A percentile compares a stretch with the other conserved stretches of the same genome.
These are phyloP conservation scores for Ptychochromis oligacanthus DNA, from an alignment of 2,113 vertebrate species.

Conservation along the genomic window DNA sequence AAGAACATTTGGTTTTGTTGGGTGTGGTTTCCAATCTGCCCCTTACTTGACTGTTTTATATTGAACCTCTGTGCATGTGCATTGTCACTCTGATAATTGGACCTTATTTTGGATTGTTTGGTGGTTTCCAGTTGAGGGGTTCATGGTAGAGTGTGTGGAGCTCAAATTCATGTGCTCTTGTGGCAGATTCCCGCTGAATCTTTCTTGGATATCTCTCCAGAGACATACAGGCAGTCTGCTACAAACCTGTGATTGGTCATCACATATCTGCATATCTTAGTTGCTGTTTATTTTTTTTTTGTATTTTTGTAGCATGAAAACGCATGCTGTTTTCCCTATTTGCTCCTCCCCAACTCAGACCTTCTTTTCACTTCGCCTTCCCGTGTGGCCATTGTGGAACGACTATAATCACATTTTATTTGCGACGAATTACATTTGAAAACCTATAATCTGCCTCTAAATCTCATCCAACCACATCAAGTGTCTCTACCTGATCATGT, in stretches of 20 bases:
- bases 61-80: too few species aligned
- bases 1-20: not conserved
- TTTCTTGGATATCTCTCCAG: too few species aligned
- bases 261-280: too few species aligned
- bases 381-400: not conserved
- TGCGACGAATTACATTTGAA: not conserved
- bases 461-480: slow-evolving; percentile 1
- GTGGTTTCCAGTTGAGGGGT: not conserved
- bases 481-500: not conserved
- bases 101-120: not conserved
- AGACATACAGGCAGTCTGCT: not conserved
- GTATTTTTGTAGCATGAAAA: too few species aligned
- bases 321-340: not conserved
- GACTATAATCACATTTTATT: not conserved
- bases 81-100: not conserved
- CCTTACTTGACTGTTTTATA: not conserved
- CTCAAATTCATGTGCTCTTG: not conserved
- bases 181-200: not conserved
- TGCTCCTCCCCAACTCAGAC: not conserved
- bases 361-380: not conserved
- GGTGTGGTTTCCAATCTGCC: not conserved
- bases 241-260: not conserved
- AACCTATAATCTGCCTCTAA: not conserved
- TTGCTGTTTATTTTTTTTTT: too few species aligned
- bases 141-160: not conserved